These are phyloP conservation scores for Wasmannia auropunctata DNA, from an alignment of 1,140 invertebrate genomes.

Conservation along the genomic window DNA sequence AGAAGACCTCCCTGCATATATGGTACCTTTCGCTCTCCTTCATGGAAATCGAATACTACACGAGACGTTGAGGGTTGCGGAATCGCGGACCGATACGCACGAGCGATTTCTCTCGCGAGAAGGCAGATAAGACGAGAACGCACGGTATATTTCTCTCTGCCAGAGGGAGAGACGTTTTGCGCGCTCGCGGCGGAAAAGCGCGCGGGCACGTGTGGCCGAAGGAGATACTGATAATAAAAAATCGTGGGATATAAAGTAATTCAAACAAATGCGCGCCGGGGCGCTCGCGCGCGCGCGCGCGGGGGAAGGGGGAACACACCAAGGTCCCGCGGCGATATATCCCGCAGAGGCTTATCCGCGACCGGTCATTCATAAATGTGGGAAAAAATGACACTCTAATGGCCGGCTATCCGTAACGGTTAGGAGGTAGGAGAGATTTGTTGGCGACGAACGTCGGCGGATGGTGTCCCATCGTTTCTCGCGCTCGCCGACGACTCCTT, in stretches of 20 bases:
- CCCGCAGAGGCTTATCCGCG: constrained; percentile 78
- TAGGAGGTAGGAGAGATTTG: constrained; percentile 81
- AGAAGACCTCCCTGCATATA: neutral
- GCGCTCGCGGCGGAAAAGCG: neutral
- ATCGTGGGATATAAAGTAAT: constrained; percentile 83
- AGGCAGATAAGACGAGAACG: constrained; percentile 37
- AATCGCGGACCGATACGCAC: constrained; percentile 4
- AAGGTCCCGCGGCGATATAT: constrained; percentile 78
- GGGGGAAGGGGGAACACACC: constrained; percentile 38
- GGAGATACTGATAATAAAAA: constrained; percentile 82
- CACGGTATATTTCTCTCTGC: constrained; percentile 25
- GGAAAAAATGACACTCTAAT: constrained; percentile 80
- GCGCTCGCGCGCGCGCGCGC: constrained; percentile 65
- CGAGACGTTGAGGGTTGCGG: neutral
- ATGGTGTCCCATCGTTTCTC: neutral
- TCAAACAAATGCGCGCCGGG: constrained; percentile 83
- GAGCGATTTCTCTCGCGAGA: constrained; percentile 27
- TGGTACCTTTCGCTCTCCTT: neutral
- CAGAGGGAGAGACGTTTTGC: neutral
- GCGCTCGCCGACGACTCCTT: neutral
- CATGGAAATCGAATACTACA: neutral
- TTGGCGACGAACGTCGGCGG: constrained; percentile 54
- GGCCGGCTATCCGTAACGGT: constrained; percentile 80
- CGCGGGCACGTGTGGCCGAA: constrained; percentile 51
- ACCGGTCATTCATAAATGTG: constrained; percentile 83